Conservation (phyloP, 2,888 invertebrate species). For the Cantharis lateralis region DNA sequence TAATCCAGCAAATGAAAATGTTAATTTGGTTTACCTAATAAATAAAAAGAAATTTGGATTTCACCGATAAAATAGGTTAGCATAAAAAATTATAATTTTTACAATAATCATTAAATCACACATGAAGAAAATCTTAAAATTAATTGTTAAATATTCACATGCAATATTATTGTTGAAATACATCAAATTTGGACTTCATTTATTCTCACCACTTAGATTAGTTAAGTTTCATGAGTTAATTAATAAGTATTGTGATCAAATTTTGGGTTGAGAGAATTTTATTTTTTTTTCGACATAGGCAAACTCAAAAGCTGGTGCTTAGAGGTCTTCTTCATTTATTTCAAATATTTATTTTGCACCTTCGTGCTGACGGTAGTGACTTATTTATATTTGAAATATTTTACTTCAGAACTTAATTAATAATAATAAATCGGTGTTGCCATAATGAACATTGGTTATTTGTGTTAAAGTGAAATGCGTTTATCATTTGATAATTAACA, state of each 20-base stretch:
- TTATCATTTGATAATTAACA: constrained; percentile 36
- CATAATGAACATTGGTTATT: constrained; percentile 28
- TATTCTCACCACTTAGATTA: constrained; percentile 38
- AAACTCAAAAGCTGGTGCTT: constrained; percentile 8
- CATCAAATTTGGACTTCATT: constrained; percentile 37
- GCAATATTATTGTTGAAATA: constrained; percentile 29
- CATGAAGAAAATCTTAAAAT: constrained; percentile 17
- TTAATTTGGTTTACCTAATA: background rate
- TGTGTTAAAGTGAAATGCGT: constrained; percentile 39
- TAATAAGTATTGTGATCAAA: background rate
- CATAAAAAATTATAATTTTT: constrained; percentile 1
- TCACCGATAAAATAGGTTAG: constrained; percentile 14
- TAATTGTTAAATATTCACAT: background rate
- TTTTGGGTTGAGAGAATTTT: background rate
- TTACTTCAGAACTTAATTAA: constrained; percentile 18
- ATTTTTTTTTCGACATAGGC: constrained; percentile 8
- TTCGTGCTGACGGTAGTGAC: constrained; percentile 28
- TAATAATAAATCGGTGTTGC: constrained; percentile 12
- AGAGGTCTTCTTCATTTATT: constrained; percentile 34
- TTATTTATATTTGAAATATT: constrained; percentile 34
- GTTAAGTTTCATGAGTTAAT: constrained; percentile 34
- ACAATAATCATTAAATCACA: background rate
- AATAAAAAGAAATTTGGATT: constrained; percentile 13
- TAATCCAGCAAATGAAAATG: background rate
- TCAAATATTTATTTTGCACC: constrained; percentile 33